Base-by-base conservation (phyloP, 2,888 invertebrate genomes). In the Listrodromus nycthemerus region DNA sequence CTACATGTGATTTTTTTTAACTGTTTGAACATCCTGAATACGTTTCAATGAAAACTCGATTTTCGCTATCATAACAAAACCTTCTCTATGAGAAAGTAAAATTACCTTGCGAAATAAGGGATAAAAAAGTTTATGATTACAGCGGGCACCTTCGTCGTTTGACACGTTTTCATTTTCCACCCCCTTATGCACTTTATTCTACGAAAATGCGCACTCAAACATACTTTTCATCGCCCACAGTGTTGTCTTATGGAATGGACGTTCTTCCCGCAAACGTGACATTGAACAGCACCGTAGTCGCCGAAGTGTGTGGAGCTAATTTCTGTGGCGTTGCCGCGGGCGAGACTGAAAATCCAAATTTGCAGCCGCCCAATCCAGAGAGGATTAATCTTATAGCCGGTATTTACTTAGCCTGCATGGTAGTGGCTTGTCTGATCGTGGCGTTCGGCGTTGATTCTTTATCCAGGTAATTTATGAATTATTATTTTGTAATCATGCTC, bases 371-470 rank as follows among this genome's bases (percentile, higher is more conserved):
- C 0, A 95, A 96, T 0, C 93, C 95, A 0, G 94, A 95, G 58
- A 96, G 97, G 94, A 96, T 98, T 80, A 96, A 97, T 90, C 94
- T 96, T 78, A 96, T 98, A 83, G 95, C 97, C 8, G 96, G 97
- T 16, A 97, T 98, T 84, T 98, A 97, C 93, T 94, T 98, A 6
- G 95, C 95, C 0, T 98, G 97, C 90, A 97, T 98, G 95, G 94
- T 96, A 0, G 92, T 94, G 0, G 98, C 98, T 0, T 96, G 96
- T 19, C 87, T 97, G 7, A 95, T 98, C 73, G 96, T 98, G 3
- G 95, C 96, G 0, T 93, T 97, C 45, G 96, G 97, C 24, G 96
- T 98, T 0, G 98, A 98, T 93, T 96, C 97, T 0, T 94, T 97
- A 3, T 95, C 95, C 71, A 96, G 97, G 96, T 97, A 93, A 89